phyloP scores from a whole-genome alignment of 2,797 vertebrate genomes.

The Emydoidea blandingii region DNA sequence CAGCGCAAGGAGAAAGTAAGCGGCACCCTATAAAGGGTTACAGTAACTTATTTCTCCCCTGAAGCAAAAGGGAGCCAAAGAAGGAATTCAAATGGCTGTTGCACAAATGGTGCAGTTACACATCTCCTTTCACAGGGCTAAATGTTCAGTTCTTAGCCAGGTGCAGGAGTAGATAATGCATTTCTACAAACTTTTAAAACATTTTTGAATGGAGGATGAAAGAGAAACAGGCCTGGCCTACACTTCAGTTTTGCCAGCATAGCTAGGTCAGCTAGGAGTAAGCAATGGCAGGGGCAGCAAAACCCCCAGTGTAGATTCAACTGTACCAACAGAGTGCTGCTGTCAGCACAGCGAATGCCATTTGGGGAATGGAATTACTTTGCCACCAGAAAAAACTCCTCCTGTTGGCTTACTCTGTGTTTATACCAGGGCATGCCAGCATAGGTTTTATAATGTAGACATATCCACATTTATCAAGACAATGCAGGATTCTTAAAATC shows the following conservation, averaged over 20 bases:
- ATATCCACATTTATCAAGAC: not conserved
- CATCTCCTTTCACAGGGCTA: not conserved
- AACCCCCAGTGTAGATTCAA: not conserved
- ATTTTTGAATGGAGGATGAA: not conserved
- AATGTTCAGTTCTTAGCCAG: rapidly evolving
- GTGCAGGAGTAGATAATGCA: not conserved
- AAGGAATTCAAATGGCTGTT: not conserved
- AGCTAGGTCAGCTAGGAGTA: not conserved
- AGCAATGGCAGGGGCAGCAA: not conserved
- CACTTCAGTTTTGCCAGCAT: not conserved
- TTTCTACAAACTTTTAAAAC: rapidly evolving
- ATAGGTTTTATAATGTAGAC: not conserved
- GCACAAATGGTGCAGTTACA: not conserved
- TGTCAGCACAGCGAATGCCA: too few relatives aligned
- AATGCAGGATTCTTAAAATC: not conserved
- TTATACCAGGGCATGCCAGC: not conserved
- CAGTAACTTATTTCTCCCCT: not conserved
- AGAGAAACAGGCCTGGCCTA: not conserved
- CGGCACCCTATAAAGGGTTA: not conserved
- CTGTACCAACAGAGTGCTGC: too few relatives aligned
- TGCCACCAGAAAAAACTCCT: too few relatives aligned
- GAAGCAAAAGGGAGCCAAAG: not conserved
- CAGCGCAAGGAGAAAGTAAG: not conserved
- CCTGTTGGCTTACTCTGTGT: not conserved
- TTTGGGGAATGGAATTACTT: too few relatives aligned